Evolutionary conservation across 2,888 invertebrate species (phyloP).

Genomic region (Agrotis clavis): DNA sequence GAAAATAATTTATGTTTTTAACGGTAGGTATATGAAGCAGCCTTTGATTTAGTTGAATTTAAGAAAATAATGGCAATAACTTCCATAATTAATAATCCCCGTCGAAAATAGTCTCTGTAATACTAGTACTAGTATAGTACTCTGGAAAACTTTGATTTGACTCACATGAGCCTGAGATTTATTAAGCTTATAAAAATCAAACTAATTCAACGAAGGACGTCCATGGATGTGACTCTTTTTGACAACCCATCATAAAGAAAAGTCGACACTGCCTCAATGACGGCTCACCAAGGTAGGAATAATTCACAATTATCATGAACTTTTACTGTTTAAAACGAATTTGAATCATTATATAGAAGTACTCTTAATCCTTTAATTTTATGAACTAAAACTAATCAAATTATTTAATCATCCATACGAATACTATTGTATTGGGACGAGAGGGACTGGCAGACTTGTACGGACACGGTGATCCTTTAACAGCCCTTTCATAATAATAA

Average conservation of each 20-base stretch:
- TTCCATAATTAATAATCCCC: not conserved
- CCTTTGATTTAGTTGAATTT: not conserved
- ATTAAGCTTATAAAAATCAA: no score
- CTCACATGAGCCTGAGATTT: not conserved
- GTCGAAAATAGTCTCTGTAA: no score
- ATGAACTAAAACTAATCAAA: not conserved
- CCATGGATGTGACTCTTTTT: not conserved
- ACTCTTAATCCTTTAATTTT: not conserved
- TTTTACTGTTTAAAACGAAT: not conserved
- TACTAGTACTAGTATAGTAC: no score
- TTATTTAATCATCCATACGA: no score
- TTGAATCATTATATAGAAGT: not conserved
- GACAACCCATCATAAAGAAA: not conserved
- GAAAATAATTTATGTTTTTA: not conserved
- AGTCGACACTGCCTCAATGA: not conserved
- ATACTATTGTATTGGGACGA: no score
- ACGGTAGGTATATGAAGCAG: not conserved
- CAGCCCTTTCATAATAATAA: no score
- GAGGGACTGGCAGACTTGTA: no score
- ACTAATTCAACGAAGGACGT: not conserved
- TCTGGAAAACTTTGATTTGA: not conserved
- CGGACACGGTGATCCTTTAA: no score
- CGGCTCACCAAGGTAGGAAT: not conserved
- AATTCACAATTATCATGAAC: not conserved
- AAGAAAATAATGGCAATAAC: not conserved